Base-by-base conservation (phyloP, 1,140 invertebrate genomes). In the Lepidurus apus region DNA sequence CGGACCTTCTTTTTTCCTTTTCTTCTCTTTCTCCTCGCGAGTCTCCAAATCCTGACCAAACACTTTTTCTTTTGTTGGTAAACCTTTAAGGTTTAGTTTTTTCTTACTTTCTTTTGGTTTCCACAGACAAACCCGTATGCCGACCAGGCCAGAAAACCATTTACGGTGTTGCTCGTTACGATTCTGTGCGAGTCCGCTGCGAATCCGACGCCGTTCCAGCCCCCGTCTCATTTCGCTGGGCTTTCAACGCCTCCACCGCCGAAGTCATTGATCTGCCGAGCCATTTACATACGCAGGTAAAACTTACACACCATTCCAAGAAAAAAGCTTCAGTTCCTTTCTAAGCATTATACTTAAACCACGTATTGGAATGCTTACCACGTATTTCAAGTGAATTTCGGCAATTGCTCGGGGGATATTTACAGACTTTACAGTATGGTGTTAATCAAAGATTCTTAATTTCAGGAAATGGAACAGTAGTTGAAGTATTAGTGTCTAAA, bases 81-180 rank as follows among this genome's bases (percentile, higher is more conserved):
- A 65, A 65, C 53, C 21, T 34, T 34, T 3, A 76, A 78, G 1
- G 34, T 21, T 42, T 78, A 1, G 17, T 78, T 11, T 21, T 43
- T n/a, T 34, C 42, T 74, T 21, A 21, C 34, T 47, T 44, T 77
- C 80, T 79, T 21, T 43, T 43, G 79, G 5, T 73, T 79, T 75
- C 86, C 86, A 5, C 87, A 96, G 94, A 95, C 86, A 93, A 92
- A 82, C 95, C 95, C 76, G 88, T 95, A 79, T 97, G 95, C 84
- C 88, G 90, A 79, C 85, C 88, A 76, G 91, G 91, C 80, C 92
- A 94, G 83, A 92, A 93, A 53, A 34, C 74, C 13, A 74, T 74
- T 73, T 80, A 80, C 77, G 79, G 79, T 13, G 79, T 77, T 45
- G 79, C 79, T 53, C 77, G 74, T 74, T 73, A 74, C 9, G 73